phyloP scores from a whole-genome alignment of 2,888 invertebrate species.

The Rhabditophanes sp. region DNA sequence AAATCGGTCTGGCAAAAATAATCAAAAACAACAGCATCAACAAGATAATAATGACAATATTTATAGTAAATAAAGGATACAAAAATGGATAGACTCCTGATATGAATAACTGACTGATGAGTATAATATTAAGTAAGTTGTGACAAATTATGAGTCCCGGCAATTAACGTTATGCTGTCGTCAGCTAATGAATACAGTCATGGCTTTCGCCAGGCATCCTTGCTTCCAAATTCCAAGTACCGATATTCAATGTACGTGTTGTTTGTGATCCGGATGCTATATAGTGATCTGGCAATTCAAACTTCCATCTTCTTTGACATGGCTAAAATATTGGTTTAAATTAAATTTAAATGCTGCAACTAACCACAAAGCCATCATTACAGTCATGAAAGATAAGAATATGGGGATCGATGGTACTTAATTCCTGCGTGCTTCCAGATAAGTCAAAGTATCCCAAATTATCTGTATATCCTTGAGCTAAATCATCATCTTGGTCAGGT shows the following conservation, averaged over 20 bases:
- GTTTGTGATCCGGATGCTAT: slow-evolving; percentile 23
- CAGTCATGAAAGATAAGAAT: slow-evolving; percentile 34
- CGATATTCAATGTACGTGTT: slow-evolving; percentile 31
- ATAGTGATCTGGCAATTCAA: slow-evolving; percentile 42
- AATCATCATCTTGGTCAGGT: slow-evolving; percentile 37
- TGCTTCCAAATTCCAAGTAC: slow-evolving; percentile 41
- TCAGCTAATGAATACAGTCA: slow-evolving; percentile 38
- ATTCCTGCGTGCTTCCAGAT: slow-evolving; percentile 26
- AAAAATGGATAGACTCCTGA: background rate
- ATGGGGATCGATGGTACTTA: slow-evolving; percentile 41
- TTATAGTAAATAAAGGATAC: background rate
- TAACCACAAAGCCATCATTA: slow-evolving; percentile 36
- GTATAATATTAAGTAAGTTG: slow-evolving; percentile 4
- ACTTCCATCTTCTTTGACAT: slow-evolving; percentile 43
- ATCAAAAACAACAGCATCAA: background rate
- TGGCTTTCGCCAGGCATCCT: slow-evolving; percentile 34
- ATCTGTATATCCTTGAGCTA: slow-evolving; percentile 30
- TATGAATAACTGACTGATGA: background rate
- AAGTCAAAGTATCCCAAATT: slow-evolving; percentile 28
- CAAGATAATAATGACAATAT: slow-evolving; percentile 1
- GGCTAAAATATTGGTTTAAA: slow-evolving; percentile 18
- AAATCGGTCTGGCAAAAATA: slow-evolving; percentile 3
- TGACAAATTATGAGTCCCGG: no score
- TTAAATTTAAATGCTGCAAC: slow-evolving; percentile 6
- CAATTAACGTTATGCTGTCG: no score